Conservation (phyloP, 1,140 invertebrate genomes). For the Ceratina australensis region DNA sequence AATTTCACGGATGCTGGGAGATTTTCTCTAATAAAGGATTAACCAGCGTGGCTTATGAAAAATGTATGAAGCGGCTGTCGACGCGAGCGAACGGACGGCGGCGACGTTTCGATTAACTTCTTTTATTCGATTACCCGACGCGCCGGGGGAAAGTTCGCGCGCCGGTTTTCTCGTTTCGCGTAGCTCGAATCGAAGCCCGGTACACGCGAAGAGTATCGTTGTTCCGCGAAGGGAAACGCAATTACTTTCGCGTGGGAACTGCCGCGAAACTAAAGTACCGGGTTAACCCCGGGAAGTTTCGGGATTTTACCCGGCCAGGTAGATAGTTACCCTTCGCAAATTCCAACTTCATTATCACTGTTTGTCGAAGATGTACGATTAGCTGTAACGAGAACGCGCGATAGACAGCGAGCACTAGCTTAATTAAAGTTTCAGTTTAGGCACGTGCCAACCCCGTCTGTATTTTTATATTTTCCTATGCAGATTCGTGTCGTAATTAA, state of each 20-base stretch:
- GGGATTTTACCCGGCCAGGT: slow-evolving; percentile 2
- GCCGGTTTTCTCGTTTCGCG: neutral
- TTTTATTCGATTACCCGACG: slow-evolving; percentile 28
- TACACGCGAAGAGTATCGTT: neutral
- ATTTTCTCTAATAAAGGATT: too few species aligned
- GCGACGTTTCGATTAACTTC: slow-evolving; percentile 25
- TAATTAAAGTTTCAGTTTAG: too few species aligned
- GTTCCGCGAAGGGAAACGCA: neutral
- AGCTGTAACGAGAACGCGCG: neutral
- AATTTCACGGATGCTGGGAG: too few species aligned
- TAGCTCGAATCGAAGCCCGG: neutral
- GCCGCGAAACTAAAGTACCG: neutral
- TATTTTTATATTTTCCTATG: too few species aligned
- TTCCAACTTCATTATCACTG: slow-evolving; percentile 8
- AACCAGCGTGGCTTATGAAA: too few species aligned
- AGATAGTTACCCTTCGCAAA: neutral
- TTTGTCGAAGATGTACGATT: slow-evolving; percentile 2
- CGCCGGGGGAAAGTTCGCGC: neutral
- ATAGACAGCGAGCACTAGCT: too few species aligned
- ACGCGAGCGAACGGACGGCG: too few species aligned
- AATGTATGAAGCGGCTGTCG: too few species aligned
- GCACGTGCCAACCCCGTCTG: too few species aligned
- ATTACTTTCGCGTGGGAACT: slow-evolving; percentile 10
- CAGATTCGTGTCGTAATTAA: too few species aligned
- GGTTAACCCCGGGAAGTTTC: neutral